Conservation (phyloP, 2,888 invertebrate genomes). For the Octodonta nipae region DNA sequence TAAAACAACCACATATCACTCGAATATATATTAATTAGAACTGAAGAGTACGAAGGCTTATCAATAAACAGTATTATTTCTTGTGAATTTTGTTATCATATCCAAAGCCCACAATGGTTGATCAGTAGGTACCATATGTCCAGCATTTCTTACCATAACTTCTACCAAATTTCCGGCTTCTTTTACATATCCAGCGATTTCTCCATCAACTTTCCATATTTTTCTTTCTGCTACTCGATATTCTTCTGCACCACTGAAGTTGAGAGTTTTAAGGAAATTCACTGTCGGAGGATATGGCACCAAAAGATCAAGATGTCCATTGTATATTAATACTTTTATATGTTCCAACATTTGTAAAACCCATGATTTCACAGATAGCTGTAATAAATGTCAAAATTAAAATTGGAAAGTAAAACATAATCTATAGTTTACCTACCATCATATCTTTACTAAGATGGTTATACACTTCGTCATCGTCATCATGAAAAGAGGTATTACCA, state of each 20-base stretch:
- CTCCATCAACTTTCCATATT: constrained; percentile 51
- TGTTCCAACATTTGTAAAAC: not conserved
- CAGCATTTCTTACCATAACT: constrained; percentile 60
- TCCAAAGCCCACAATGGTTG: constrained; percentile 62
- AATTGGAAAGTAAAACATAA: too few relatives aligned
- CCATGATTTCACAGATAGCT: constrained; percentile 2
- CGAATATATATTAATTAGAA: too few relatives aligned
- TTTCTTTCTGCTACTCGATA: constrained; percentile 50
- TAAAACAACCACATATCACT: too few relatives aligned
- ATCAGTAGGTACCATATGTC: constrained; percentile 69
- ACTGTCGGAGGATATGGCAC: constrained; percentile 72
- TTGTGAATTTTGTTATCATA: constrained; percentile 39
- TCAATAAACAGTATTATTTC: constrained; percentile 12
- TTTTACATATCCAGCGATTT: constrained; percentile 61
- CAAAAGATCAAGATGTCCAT: constrained; percentile 78
- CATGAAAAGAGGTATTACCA: constrained; percentile 1
- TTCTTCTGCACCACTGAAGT: constrained; percentile 49
- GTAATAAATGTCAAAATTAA: too few relatives aligned
- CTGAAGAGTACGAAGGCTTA: too few relatives aligned
- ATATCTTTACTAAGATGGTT: not conserved
- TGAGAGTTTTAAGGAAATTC: constrained; percentile 55
- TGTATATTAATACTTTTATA: constrained; percentile 48
- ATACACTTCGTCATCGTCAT: not conserved
- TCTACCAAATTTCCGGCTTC: constrained; percentile 54
- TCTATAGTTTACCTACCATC: too few relatives aligned